Conservation (phyloP, 1,140 invertebrate genomes). For the Dryas iulia region DNA sequence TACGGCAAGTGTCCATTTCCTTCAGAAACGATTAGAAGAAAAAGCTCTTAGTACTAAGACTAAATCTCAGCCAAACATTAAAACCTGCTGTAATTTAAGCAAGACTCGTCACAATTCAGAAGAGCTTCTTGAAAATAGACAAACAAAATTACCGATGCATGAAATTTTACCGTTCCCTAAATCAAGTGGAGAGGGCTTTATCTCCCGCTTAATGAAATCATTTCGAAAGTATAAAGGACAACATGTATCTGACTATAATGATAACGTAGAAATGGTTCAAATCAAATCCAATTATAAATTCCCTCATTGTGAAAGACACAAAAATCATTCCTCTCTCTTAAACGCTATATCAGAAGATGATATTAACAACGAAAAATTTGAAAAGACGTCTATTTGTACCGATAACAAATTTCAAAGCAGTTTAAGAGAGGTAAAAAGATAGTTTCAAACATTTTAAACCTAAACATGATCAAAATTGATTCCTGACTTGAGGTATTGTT, state of each 20-base stretch:
- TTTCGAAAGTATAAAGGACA: conserved; percentile 46
- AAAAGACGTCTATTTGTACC: neutral
- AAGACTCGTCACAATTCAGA: neutral
- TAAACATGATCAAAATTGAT: neutral
- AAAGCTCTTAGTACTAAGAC: conserved; percentile 34
- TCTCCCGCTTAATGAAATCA: conserved; percentile 50
- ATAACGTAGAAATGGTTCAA: conserved; percentile 38
- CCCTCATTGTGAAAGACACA: conserved; percentile 43
- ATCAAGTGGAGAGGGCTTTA: conserved; percentile 48
- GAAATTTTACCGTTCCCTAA: conserved; percentile 65
- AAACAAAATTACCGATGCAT: conserved; percentile 49
- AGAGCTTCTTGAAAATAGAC: neutral
- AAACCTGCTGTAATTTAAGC: conserved; percentile 48
- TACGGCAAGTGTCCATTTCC: conserved; percentile 61
- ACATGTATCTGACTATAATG: conserved; percentile 30
- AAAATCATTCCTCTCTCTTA: conserved; percentile 42
- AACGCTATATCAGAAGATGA: conserved; percentile 51
- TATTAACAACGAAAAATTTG: conserved; percentile 18
- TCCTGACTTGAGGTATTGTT: neutral
- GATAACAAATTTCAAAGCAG: neutral
- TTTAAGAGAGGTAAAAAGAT: conserved; percentile 1
- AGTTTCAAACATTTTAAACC: neutral
- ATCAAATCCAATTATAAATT: conserved; percentile 56
- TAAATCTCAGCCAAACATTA: conserved; percentile 32
- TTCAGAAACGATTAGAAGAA: conserved; percentile 54